Percentiles rank a stretch among this genome's conserved stretches.
phyloP scores from a whole-genome alignment of 2,888 invertebrate species.

The Pherbina coryleti region DNA sequence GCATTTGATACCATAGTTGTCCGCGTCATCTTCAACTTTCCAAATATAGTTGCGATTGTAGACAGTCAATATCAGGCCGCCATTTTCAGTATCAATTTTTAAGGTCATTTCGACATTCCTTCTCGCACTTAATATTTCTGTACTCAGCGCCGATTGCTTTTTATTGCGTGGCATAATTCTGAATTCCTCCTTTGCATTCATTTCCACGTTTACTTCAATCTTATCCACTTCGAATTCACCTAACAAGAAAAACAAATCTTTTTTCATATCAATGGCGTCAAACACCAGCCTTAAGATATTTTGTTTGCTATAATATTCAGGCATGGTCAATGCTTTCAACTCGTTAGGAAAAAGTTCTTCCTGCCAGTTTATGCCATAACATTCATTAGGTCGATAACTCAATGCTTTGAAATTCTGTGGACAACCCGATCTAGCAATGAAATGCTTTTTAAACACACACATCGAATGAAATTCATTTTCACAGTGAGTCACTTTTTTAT shows the following conservation, averaged over 20 bases:
- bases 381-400: conserved; percentile 57
- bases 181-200: conserved; percentile 51
- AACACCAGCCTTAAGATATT: conserved; percentile 51
- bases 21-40: conserved; percentile 51
- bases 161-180: conserved; percentile 38
- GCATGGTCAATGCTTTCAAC: conserved; percentile 43
- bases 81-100: conserved; percentile 47
- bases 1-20: conserved; percentile 73
- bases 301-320: conserved; percentile 54
- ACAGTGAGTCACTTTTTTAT: conserved; percentile 54
- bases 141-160: conserved; percentile 49
- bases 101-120: conserved; percentile 53
- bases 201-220: conserved; percentile 49
- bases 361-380: conserved; percentile 58
- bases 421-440: conserved; percentile 54
- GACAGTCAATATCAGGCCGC: conserved; percentile 70
- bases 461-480: conserved; percentile 51
- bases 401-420: conserved; percentile 55
- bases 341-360: conserved; percentile 47
- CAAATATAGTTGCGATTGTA: conserved; percentile 73
- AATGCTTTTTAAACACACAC: conserved; percentile 55
- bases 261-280: conserved; percentile 43
- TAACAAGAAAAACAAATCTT: conserved; percentile 48
- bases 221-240: conserved; percentile 41
- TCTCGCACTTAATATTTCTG: conserved; percentile 39